These are phyloP conservation scores for Cotesia glomerata DNA, from an alignment of 1,140 invertebrate species.

Conservation along the genomic window DNA sequence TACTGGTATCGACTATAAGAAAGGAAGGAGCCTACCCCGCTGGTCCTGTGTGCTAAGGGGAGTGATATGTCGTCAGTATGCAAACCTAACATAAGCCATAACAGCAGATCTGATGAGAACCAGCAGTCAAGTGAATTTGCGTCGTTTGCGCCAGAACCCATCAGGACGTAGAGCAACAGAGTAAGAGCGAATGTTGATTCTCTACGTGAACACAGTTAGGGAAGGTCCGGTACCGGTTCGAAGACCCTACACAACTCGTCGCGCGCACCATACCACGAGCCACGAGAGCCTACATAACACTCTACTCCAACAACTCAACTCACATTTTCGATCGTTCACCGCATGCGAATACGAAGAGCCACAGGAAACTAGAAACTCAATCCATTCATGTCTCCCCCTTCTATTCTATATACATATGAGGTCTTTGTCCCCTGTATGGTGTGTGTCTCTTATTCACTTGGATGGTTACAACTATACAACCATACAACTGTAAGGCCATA, in stretches of 20 bases:
- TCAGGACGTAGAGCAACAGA: too few relatives aligned
- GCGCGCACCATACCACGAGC: not conserved
- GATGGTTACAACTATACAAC: not conserved
- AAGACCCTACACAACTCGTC: conserved; percentile 8
- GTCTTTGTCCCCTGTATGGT: conserved; percentile 13
- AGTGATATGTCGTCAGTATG: too few relatives aligned
- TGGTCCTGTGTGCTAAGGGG: too few relatives aligned
- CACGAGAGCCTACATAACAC: conserved; percentile 1
- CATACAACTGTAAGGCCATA: not conserved
- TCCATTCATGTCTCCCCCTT: conserved; percentile 17
- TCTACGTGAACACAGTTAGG: conserved; percentile 18
- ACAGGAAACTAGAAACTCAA: conserved; percentile 22
- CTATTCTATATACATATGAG: not conserved
- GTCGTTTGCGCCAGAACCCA: too few relatives aligned
- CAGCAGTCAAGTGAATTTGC: too few relatives aligned
- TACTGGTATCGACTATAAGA: too few relatives aligned
- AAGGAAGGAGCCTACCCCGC: too few relatives aligned
- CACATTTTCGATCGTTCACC: conserved; percentile 16
- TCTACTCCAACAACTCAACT: not conserved
- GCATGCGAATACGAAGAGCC: conserved; percentile 1
- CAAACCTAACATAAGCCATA: too few relatives aligned
- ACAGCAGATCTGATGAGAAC: too few relatives aligned
- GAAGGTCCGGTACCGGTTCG: conserved; percentile 20
- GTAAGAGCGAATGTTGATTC: not conserved
- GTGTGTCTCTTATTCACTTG: not conserved